Evolutionary conservation across 2,888 invertebrate species (phyloP).

Genomic region (Euplagia quadripunctaria): DNA sequence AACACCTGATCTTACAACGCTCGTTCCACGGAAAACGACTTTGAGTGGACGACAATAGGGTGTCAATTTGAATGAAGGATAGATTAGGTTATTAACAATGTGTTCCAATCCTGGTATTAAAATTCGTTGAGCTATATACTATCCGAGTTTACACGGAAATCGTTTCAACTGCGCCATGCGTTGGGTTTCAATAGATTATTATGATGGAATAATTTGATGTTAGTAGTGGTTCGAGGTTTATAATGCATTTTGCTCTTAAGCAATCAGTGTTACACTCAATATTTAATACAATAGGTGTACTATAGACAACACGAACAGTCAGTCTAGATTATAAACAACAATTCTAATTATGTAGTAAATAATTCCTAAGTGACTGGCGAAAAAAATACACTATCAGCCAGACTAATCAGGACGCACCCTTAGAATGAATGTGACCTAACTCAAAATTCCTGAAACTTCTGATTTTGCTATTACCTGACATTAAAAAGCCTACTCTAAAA

Average conservation of each 20-base stretch:
- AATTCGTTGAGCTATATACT: constrained; percentile 80
- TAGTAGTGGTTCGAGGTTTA: neutral
- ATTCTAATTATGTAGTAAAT: no score
- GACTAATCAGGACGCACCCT: no score
- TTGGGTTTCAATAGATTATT: constrained; percentile 54
- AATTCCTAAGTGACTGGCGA: no score
- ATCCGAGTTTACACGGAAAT: constrained; percentile 78
- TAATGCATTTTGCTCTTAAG: neutral
- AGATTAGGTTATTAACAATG: constrained; percentile 48
- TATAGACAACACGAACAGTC: no score
- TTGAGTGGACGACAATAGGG: neutral
- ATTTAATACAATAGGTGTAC: no score
- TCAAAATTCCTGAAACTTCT: no score
- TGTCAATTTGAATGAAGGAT: constrained; percentile 14
- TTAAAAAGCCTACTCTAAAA: no score
- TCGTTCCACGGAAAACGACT: constrained; percentile 10
- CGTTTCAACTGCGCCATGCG: constrained; percentile 75
- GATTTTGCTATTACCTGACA: no score
- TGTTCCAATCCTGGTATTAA: constrained; percentile 80
- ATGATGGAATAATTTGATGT: constrained; percentile 19
- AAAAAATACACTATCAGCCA: no score
- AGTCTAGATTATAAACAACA: no score
- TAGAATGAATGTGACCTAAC: no score
- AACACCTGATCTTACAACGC: constrained; percentile 28
- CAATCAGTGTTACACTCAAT: no score